Conservation (phyloP, 2,797 vertebrate species). For the Crenichthys baileyi region DNA sequence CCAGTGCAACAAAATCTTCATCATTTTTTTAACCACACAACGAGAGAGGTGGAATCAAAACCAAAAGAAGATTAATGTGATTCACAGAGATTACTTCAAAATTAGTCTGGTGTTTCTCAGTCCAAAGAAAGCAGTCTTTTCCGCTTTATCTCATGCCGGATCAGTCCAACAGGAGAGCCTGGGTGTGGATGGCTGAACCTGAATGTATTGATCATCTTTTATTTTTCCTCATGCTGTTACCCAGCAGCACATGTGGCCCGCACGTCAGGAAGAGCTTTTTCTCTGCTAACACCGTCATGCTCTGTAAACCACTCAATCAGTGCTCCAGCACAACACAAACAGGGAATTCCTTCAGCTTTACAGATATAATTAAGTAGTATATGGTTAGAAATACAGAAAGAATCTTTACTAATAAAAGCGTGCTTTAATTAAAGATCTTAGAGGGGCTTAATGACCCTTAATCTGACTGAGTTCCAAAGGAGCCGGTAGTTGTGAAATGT, state of each 20-base stretch:
- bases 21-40: constrained; percentile 21
- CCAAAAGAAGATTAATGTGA: constrained; percentile 27
- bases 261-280: constrained; percentile 55
- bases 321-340: constrained; percentile 29
- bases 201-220: constrained; percentile 61
- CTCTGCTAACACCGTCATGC: constrained; percentile 36
- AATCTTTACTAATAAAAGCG: constrained; percentile 64
- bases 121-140: constrained; percentile 66
- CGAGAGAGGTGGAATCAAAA: constrained; percentile 6
- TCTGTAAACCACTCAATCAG: constrained; percentile 51
- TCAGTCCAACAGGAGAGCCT: constrained; percentile 48
- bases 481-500: constrained; percentile 73
- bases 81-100: constrained; percentile 42
- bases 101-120: constrained; percentile 26
- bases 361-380: constrained; percentile 68
- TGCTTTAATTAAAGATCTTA: constrained; percentile 76
- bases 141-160: constrained; percentile 40
- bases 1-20: constrained; percentile 31
- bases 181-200: constrained; percentile 40
- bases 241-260: constrained; percentile 51
- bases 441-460: constrained; percentile 73
- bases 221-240: constrained; percentile 7
- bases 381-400: constrained; percentile 71
- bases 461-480: constrained; percentile 75
- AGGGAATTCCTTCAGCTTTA: constrained; percentile 59